Evolutionary conservation across 2,113 vertebrate genomes (phyloP).

Genomic region (Grantiella picta): DNA sequence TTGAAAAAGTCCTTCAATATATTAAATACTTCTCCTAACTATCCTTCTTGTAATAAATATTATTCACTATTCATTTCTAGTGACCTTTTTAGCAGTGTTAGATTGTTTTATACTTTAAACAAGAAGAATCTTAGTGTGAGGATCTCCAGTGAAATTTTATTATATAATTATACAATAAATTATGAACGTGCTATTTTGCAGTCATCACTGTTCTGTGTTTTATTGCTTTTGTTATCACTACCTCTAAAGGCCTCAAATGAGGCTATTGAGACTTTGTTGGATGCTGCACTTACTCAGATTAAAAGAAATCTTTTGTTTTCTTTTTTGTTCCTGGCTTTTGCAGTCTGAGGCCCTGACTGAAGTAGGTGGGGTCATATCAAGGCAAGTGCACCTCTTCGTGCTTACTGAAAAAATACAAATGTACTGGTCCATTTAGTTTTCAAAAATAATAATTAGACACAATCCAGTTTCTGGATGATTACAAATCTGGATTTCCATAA

Average conservation of each 20-base stretch:
- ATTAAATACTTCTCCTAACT: conserved; percentile 11
- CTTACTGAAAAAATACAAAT: background rate
- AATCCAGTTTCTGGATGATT: background rate
- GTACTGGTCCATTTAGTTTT: background rate
- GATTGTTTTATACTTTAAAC: conserved; percentile 31
- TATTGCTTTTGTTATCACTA: background rate
- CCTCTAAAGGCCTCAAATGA: background rate
- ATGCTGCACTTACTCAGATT: background rate
- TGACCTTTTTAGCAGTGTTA: conserved; percentile 31
- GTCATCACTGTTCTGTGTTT: background rate
- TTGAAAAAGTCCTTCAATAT: conserved; percentile 58
- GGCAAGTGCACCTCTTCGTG: background rate
- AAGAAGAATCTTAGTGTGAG: background rate
- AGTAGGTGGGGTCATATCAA: background rate
- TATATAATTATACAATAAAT: conserved; percentile 1
- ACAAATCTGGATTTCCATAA: background rate
- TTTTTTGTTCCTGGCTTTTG: background rate
- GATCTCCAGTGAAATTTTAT: background rate
- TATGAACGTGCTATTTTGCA: background rate
- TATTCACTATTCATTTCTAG: conserved; percentile 65
- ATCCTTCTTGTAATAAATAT: conserved; percentile 45
- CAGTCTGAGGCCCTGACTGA: background rate
- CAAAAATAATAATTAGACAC: background rate
- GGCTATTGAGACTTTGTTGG: background rate
- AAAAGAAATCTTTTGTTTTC: background rate